phyloP scores from a whole-genome alignment of 2,888 invertebrate species.

The Drosophila austrosaltans region DNA sequence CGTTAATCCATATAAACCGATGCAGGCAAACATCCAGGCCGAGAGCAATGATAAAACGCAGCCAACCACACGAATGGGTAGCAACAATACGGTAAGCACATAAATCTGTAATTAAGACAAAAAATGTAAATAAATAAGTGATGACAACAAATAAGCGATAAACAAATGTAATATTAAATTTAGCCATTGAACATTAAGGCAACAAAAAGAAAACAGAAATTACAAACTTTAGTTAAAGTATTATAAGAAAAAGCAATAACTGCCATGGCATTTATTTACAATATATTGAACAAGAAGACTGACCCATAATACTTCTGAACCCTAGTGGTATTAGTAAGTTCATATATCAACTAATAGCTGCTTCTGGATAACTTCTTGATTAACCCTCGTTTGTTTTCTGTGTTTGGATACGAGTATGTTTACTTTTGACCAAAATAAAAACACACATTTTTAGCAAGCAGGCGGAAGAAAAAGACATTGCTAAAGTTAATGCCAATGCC shows the following conservation, averaged over 20 bases:
- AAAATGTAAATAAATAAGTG: constrained; percentile 24
- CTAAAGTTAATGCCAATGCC: constrained; percentile 12
- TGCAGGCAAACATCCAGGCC: constrained; percentile 93
- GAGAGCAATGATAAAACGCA: constrained; percentile 90
- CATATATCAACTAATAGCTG: too few relatives aligned
- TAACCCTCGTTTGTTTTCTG: background rate
- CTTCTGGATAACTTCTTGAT: background rate
- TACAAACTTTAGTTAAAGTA: too few relatives aligned
- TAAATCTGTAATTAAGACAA: constrained; percentile 89
- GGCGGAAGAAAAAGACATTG: background rate
- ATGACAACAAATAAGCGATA: too few relatives aligned
- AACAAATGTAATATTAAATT: background rate
- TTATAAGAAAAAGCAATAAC: too few relatives aligned
- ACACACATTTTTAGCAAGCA: background rate
- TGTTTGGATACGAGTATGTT: constrained; percentile 5
- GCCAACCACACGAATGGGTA: constrained; percentile 92
- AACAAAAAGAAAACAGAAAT: background rate
- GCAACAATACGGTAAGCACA: constrained; percentile 91
- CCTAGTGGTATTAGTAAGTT: too few relatives aligned
- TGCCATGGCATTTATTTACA: too few relatives aligned
- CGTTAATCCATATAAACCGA: constrained; percentile 91
- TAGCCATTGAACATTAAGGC: too few relatives aligned
- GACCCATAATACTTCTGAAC: too few relatives aligned
- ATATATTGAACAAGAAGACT: too few relatives aligned
- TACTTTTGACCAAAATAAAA: background rate